phyloP scores from a whole-genome alignment of 1,140 invertebrate species.

The Scaptodrosophila lebanonensis region DNA sequence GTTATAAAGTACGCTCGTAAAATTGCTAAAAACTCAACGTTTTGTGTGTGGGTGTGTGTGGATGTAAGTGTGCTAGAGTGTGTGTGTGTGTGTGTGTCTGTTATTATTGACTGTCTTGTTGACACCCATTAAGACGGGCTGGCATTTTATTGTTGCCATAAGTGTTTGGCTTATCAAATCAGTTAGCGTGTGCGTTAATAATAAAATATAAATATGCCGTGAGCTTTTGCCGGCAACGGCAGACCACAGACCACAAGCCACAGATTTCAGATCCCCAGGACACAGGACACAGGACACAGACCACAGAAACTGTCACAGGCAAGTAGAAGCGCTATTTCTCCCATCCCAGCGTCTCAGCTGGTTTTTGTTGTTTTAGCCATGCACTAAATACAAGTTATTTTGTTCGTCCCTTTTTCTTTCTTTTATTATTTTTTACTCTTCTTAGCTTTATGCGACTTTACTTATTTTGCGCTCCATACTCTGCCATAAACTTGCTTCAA shows the following conservation, averaged over 20 bases:
- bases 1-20: constrained; percentile 73
- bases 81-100: constrained; percentile 18
- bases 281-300: too few relatives aligned
- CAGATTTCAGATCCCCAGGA: too few relatives aligned
- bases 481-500: constrained; percentile 53
- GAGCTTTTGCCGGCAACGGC: too few relatives aligned
- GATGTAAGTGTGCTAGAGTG: background rate
- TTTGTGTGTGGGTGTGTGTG: constrained; percentile 1
- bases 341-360: too few relatives aligned
- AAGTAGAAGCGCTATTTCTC: too few relatives aligned
- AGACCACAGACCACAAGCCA: too few relatives aligned
- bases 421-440: background rate
- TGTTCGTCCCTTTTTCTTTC: background rate
- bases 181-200: constrained; percentile 57
- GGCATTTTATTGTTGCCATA: constrained; percentile 65
- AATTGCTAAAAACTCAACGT: constrained; percentile 48
- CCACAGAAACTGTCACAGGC: too few relatives aligned
- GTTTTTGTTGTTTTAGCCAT: too few relatives aligned
- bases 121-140: constrained; percentile 70
- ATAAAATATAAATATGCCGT: constrained; percentile 49
- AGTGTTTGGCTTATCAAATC: constrained; percentile 69
- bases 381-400: too few relatives aligned
- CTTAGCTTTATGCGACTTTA: constrained; percentile 57
- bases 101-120: constrained; percentile 62
- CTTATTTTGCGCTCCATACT: constrained; percentile 22